A percentile compares a stretch with the other conserved stretches of the same genome.
These are phyloP conservation scores for Danio tinwini DNA, from an alignment of 2,797 vertebrate species.

Conservation along the genomic window DNA sequence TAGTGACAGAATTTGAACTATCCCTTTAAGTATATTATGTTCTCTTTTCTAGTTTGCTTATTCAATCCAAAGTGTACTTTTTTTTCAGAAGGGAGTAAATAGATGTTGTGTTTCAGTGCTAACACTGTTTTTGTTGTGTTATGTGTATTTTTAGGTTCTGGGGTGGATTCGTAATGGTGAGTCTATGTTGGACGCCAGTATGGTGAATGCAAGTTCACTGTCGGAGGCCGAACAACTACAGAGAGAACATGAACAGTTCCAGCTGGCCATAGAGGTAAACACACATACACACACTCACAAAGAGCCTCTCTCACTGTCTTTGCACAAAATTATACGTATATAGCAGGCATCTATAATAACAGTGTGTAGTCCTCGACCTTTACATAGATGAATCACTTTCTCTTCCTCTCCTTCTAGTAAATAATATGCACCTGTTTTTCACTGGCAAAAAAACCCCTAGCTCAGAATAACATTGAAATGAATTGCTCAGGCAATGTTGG, in stretches of 20 bases:
- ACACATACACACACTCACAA: constrained; percentile 28
- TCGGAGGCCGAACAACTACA: constrained; percentile 98
- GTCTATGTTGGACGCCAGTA: constrained; percentile 96
- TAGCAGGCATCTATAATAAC: neutral
- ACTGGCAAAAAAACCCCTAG: too few relatives aligned
- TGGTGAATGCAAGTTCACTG: constrained; percentile 96
- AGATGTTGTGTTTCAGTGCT: constrained; percentile 3
- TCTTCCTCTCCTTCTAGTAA: neutral
- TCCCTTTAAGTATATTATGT: too few relatives aligned
- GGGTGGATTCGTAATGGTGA: constrained; percentile 99
- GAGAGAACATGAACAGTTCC: constrained; percentile 97
- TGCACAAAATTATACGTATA: neutral
- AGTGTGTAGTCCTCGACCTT: neutral
- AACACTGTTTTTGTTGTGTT: neutral
- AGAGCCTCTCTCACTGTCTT: constrained; percentile 9
- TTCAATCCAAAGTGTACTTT: too few relatives aligned
- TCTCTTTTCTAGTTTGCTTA: too few relatives aligned
- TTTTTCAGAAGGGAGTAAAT: too few relatives aligned
- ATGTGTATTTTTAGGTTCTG: constrained; percentile 83
- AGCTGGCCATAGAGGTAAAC: constrained; percentile 92
- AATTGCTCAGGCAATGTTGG: too few relatives aligned
- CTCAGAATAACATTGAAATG: too few relatives aligned
- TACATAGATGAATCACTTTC: neutral
- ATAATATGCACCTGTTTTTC: too few relatives aligned
- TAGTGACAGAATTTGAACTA: too few relatives aligned